These are phyloP conservation scores for Dioctria linearis DNA, from an alignment of 2,888 invertebrate species.

Conservation along the genomic window DNA sequence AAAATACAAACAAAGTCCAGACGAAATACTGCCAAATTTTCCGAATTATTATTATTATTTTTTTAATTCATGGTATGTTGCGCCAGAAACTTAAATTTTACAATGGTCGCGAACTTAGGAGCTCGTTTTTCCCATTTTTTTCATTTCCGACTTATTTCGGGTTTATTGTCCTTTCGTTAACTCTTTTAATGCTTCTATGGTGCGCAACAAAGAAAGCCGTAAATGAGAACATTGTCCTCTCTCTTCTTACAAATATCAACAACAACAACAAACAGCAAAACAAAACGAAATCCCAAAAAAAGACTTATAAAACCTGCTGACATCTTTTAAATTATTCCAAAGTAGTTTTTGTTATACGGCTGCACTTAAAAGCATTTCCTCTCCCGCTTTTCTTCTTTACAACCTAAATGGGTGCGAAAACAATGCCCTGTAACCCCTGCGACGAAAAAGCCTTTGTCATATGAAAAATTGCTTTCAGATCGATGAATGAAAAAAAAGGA, in stretches of 20 bases:
- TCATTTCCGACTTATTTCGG: constrained; percentile 10
- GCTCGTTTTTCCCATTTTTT: not conserved
- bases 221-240: too few relatives aligned
- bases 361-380: not conserved
- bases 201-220: not conserved
- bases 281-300: too few relatives aligned
- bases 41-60: not conserved
- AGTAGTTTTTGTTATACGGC: too few relatives aligned
- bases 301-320: not conserved
- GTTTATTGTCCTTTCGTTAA: not conserved
- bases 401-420: too few relatives aligned
- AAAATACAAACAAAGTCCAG: not conserved
- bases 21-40: constrained; percentile 9
- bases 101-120: not conserved
- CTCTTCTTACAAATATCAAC: too few relatives aligned
- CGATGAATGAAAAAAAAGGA: not conserved
- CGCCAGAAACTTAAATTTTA: not conserved
- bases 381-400: not conserved
- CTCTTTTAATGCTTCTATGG: not conserved
- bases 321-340: not conserved
- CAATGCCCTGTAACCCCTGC: too few relatives aligned
- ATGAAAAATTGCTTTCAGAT: too few relatives aligned
- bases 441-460: too few relatives aligned
- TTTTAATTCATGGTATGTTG: constrained; percentile 7
- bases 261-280: too few relatives aligned